phyloP scores from a whole-genome alignment of 2,888 invertebrate genomes.

The Gandaritis pyraliata region DNA sequence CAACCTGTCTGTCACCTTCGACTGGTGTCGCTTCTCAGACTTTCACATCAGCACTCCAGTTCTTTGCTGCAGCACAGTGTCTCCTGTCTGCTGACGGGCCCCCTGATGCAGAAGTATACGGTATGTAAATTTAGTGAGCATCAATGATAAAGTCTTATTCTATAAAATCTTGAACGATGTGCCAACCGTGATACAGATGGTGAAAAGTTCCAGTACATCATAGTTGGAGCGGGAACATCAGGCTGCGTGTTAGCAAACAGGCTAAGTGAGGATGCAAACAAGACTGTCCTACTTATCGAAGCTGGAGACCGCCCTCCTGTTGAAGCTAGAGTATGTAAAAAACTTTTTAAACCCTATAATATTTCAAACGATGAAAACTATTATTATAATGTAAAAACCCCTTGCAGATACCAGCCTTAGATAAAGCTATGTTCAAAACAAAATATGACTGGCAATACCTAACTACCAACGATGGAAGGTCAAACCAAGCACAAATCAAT shows the following conservation, averaged over 20 bases:
- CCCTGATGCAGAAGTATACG: conserved; percentile 27
- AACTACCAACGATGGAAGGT: conserved; percentile 89
- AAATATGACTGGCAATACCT: conserved; percentile 92
- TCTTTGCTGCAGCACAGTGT: conserved; percentile 47
- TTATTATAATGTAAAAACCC: background rate
- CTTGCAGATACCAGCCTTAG: conserved; percentile 53
- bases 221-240: conserved; percentile 85
- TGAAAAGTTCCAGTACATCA: conserved; percentile 74
- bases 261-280: conserved; percentile 63
- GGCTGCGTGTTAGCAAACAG: conserved; percentile 85
- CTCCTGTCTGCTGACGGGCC: conserved; percentile 34
- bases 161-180: background rate
- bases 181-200: conserved; percentile 34
- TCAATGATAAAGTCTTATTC: background rate
- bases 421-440: conserved; percentile 53
- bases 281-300: conserved; percentile 43
- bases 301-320: conserved; percentile 40
- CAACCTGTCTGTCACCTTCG: background rate
- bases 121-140: conserved; percentile 21
- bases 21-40: conserved; percentile 20
- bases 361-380: no score
- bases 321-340: conserved; percentile 28
- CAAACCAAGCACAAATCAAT: conserved; percentile 85
- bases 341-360: background rate
- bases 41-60: conserved; percentile 49